Evolutionary conservation across 1,140 invertebrate genomes (phyloP), one percentile per base, ranked within the genome.

Genomic region (Drosophila tani): DNA sequence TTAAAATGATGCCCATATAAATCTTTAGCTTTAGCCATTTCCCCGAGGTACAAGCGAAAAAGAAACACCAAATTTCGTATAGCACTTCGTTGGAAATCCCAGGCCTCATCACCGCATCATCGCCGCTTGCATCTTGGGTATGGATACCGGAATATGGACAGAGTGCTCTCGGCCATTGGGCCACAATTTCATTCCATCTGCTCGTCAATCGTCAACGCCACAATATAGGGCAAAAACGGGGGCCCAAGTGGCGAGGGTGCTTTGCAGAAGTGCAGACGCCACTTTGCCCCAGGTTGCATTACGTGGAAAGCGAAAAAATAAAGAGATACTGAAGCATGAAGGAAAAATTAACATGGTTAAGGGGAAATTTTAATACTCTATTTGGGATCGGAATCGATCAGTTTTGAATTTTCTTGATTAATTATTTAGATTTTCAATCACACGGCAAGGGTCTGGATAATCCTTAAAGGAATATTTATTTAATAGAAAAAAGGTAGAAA

Each of bases 271-370:
- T 73, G 69, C 69, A 74, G 68, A 74, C 66, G 65, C 75, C 75
- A 69, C 74, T 75, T 63, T 56, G 70, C 60, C 66, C 63, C 76
- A 79, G 76, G 75, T 79, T 79, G 55, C 75, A 79, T 79, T 79
- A 79, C 75, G 75, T 58, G 77, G 70, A 77, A 57, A 70, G 66
- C 46, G n/a, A 50, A 47, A 65, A 76, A 74, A 73, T 21, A 29
- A 46, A n/a, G 32, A 75, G 45, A 75, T 50, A 63, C 40, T 41
- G n/a, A 41, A 75, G 38, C 41, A 41, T 27, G 21, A 46, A 17
- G 12, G 14, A 12, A 46, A 58, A 53, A 21, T 71, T 59, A 38
- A 41, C 0, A 27, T 9, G 12, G n/a, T 3, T 29, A 9, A 17
- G 38, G 0, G 1, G 24, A 15, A 38, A 38, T 12, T n/a, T 15